phyloP scores from a whole-genome alignment of 2,888 invertebrate genomes.

The Caenorhabditis macrosperma region DNA sequence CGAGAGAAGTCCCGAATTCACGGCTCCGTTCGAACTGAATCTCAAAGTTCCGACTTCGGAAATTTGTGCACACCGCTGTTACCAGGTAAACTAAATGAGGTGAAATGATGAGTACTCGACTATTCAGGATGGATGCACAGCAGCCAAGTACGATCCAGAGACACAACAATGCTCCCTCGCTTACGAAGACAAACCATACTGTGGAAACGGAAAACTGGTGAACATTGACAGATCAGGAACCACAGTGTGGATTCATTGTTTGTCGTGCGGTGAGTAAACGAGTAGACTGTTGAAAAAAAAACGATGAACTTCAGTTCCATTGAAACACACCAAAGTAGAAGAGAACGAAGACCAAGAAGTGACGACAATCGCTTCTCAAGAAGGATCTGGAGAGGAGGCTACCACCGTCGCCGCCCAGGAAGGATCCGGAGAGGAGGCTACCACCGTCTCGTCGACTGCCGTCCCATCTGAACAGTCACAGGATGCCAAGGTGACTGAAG shows the following conservation, averaged over 20 bases:
- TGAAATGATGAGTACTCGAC: background rate
- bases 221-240: slow-evolving; percentile 54
- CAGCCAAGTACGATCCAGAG: slow-evolving; percentile 68
- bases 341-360: slow-evolving; percentile 50
- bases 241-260: slow-evolving; percentile 73
- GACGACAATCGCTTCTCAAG: slow-evolving; percentile 33
- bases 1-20: slow-evolving; percentile 66
- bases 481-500: slow-evolving; percentile 6
- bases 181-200: slow-evolving; percentile 72
- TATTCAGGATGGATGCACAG: slow-evolving; percentile 74
- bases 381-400: slow-evolving; percentile 22
- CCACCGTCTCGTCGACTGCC: slow-evolving; percentile 9
- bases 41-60: slow-evolving; percentile 64
- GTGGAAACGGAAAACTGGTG: slow-evolving; percentile 61
- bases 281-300: background rate
- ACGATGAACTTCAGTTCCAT: slow-evolving; percentile 48
- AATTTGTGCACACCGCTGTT: slow-evolving; percentile 73
- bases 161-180: slow-evolving; percentile 68
- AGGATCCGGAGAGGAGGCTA: slow-evolving; percentile 50
- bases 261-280: slow-evolving; percentile 68
- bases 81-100: no score
- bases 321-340: slow-evolving; percentile 37
- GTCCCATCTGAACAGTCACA: background rate
- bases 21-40: slow-evolving; percentile 67
- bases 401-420: slow-evolving; percentile 32